Base-by-base conservation (phyloP, 1,140 invertebrate genomes). In the Drosophila ironensis region DNA sequence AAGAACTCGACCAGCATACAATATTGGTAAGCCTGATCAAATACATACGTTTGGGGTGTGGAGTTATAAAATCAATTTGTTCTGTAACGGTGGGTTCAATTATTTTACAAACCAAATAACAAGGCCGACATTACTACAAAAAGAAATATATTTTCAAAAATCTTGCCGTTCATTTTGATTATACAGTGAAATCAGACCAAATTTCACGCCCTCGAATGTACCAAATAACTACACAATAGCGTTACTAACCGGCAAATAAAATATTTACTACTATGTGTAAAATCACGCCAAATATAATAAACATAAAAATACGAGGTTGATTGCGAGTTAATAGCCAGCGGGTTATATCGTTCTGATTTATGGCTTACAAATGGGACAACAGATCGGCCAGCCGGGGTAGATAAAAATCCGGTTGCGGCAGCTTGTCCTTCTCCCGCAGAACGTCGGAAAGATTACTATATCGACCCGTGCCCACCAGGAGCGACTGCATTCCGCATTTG, bases 401-500 rank as follows among this genome's bases (percentile, higher is more conserved):
- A 74, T 96, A 97, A 69, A 93, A 94, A 90, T 96, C 93, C 0
- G 96, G 95, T 42, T 97, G 88, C 3, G 51, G 38, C 28, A 78
- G 59, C 33, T 38, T 33, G 7, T 37, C 27, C 16, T 50, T 61
- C 6, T 25, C 56, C 27, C 17, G 42, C 45, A 71, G 50, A n/a
- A 68, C 57, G 8, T 78, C 78, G 4, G 92, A 61, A 2, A 90
- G 92, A 16, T 94, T 96, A 2, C 96, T 93, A 8, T 60, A 60
- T 6, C 56, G 27, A 24, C 97, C 97, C n/a, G 94, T 94, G 37
- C 97, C 90, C 2, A 98, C 97, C 3, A 98, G 90, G 0, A 98
- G 87, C 1, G 96, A 97, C 90, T 94, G 93, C 77, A 97, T 94
- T 9, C 95, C 95, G 89, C 95, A 97, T 42, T 94, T 92, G 14